phyloP scores from a whole-genome alignment of 2,113 vertebrate genomes.

The Orientallactaga bullata region DNA sequence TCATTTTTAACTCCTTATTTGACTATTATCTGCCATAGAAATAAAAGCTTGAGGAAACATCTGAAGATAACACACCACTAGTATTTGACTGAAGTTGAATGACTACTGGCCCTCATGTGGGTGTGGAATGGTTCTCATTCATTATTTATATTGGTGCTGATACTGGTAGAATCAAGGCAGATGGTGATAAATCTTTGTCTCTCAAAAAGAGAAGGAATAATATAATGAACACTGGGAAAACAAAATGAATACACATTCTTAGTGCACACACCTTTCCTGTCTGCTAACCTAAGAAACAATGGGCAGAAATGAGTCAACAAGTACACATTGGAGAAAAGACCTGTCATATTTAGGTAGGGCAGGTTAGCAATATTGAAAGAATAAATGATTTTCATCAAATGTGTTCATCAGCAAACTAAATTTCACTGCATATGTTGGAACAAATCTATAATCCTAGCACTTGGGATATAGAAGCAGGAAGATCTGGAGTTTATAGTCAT shows the following conservation, averaged over 20 bases:
- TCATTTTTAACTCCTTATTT: background rate
- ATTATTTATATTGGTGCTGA: background rate
- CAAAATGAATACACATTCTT: conserved; percentile 30
- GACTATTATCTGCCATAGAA: background rate
- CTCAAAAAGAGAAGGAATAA: conserved; percentile 42
- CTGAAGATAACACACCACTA: background rate
- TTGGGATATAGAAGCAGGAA: background rate
- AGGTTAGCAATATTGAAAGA: background rate
- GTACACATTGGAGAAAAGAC: background rate
- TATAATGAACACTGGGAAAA: background rate
- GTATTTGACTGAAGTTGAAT: conserved; percentile 4
- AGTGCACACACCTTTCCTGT: background rate
- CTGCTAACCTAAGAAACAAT: background rate
- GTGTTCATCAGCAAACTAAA: background rate
- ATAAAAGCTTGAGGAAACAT: background rate
- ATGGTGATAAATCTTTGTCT: conserved; percentile 45
- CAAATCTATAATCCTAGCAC: background rate
- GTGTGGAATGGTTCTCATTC: background rate
- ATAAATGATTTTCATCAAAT: background rate
- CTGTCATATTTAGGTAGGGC: background rate
- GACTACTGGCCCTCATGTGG: background rate
- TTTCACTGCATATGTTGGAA: background rate
- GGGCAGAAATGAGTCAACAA: background rate
- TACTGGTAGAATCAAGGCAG: conserved; percentile 24
- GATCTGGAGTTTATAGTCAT: background rate